These are phyloP conservation scores for Argentina silus DNA, from an alignment of 2,797 vertebrate genomes.

Conservation along the genomic window DNA sequence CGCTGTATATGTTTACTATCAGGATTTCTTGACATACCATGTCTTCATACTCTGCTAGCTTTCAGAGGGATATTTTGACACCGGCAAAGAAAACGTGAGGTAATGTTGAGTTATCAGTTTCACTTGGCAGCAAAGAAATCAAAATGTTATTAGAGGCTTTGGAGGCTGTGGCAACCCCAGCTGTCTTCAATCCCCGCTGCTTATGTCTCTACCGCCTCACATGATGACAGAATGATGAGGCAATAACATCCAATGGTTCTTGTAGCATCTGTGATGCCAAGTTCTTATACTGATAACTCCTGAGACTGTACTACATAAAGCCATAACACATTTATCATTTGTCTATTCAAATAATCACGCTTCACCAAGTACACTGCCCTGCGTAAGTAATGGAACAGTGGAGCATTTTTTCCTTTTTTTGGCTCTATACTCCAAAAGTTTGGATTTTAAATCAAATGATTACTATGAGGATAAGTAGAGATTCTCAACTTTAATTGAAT, in stretches of 20 bases:
- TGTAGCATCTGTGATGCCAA: background rate
- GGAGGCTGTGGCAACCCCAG: constrained; percentile 33
- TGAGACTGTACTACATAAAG: too few species aligned
- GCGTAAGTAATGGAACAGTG: too few species aligned
- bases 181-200: constrained; percentile 9
- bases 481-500: too few species aligned
- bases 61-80: background rate
- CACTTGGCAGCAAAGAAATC: constrained; percentile 41
- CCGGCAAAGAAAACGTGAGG: constrained; percentile 22
- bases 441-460: too few species aligned
- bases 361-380: too few species aligned
- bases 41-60: background rate
- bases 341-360: too few species aligned
- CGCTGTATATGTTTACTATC: background rate
- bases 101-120: constrained; percentile 50
- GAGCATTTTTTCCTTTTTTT: too few species aligned
- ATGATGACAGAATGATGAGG: constrained; percentile 24
- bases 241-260: constrained; percentile 13
- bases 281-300: too few species aligned
- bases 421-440: too few species aligned
- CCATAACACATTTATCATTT: too few species aligned
- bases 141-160: constrained; percentile 51
- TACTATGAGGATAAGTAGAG: too few species aligned
- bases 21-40: background rate
- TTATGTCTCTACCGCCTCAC: constrained; percentile 6